A percentile compares a stretch with the other conserved stretches of the same genome.
These are phyloP conservation scores for Cinara cedri DNA, from an alignment of 2,888 invertebrate species.

Conservation along the genomic window DNA sequence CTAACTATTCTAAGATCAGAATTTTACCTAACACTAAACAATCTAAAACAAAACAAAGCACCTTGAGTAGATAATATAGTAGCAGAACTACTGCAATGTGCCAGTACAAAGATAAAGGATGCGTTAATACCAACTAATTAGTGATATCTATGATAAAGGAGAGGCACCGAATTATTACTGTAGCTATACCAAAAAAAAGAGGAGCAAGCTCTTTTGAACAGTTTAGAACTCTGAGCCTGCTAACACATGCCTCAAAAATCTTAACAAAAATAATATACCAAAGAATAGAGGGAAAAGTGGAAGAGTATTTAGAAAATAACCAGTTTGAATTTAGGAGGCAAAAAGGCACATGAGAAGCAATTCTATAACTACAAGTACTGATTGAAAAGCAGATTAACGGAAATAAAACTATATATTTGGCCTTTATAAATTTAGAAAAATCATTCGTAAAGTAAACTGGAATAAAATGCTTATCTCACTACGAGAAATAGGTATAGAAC, in stretches of 20 bases:
- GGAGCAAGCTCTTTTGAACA: slow-evolving; percentile 29
- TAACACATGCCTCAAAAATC: too few relatives aligned
- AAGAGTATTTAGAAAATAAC: slow-evolving; percentile 6
- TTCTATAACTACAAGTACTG: background rate
- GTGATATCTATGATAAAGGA: slow-evolving; percentile 35
- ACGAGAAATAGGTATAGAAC: slow-evolving; percentile 19
- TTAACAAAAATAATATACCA: slow-evolving; percentile 14
- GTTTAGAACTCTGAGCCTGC: slow-evolving; percentile 37
- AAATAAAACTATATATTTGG: slow-evolving; percentile 21
- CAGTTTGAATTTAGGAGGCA: slow-evolving; percentile 16
- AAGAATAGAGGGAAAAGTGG: slow-evolving; percentile 18
- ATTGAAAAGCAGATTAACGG: slow-evolving; percentile 5
- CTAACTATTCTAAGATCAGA: too few relatives aligned
- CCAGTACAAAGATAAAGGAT: slow-evolving; percentile 18
- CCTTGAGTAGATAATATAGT: too few relatives aligned
- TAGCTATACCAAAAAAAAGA: too few relatives aligned
- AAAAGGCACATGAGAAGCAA: background rate
- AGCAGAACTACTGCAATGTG: slow-evolving; percentile 27
- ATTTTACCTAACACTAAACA: too few relatives aligned
- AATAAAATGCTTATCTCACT: slow-evolving; percentile 4
- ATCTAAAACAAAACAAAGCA: too few relatives aligned
- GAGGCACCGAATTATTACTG: too few relatives aligned
- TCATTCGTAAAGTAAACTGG: slow-evolving; percentile 42
- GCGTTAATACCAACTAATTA: slow-evolving; percentile 19
- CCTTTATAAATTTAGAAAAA: slow-evolving; percentile 36